Evolutionary conservation across 2,888 invertebrate genomes (phyloP), one percentile per base, ranked within the genome.

Genomic region (Acronicta alni): DNA sequence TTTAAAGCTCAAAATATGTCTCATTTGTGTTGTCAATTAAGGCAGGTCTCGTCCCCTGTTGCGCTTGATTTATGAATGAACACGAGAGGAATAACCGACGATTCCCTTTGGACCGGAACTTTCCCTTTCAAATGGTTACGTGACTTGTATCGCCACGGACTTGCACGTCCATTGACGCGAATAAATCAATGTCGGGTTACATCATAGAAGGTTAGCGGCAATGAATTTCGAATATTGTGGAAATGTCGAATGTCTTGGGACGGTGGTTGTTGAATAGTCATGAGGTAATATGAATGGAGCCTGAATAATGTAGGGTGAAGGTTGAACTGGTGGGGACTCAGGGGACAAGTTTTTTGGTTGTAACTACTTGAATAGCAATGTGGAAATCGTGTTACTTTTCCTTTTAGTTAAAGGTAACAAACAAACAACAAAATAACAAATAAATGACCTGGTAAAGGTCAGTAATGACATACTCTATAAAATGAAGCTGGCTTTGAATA

Each of bases 11-110:
- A 69, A 69, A 67, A 53, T 71, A 14, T 12, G 15, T 57, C n/a
- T 42, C 35, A 38, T 37, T 23, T 59, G 43, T 48, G 17, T 38
- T 61, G 64, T 65, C 68, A 72, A 77, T 75, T 75, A 77, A 77
- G 44, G 65, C 67, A 51, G 57, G 66, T 54, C 69, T 65, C 69
- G 72, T 75, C 72, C 66, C 70, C 61, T 70, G 66, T 73, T 62
- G 66, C 67, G 17, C 60, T 75, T 82, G 74, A 80, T 85, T 86
- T 84, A 85, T 85, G 83, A 85, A 87, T 82, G 80, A 80, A 77
- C 75, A 77, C 68, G 74, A 77, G 71, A 76, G 75, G 80, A 80
- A 81, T 84, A 80, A 71, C 66, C 73, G 60, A 66, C 60, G 58
- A 65, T 70, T 85, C 84, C 85, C 84, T 75, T 63, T 76, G 75